Evolutionary conservation across 2,113 vertebrate genomes (phyloP).

Genomic region (Puffinus mauretanicus): DNA sequence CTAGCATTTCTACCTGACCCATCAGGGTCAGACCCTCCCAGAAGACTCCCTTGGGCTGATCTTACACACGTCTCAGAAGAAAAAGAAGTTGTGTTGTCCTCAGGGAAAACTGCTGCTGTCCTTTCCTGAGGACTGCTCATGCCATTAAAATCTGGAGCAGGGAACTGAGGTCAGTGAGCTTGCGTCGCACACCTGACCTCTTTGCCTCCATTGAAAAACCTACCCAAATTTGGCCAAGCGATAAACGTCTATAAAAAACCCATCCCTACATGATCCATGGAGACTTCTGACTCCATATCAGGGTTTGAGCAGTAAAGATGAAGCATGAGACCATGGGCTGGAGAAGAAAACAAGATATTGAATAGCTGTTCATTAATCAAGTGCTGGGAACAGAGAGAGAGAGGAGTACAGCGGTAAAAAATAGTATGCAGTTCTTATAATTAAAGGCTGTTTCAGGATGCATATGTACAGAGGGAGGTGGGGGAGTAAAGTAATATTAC

Average conservation of each 20-base stretch:
- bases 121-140: background rate
- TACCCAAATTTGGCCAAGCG: background rate
- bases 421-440: background rate
- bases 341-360: slow-evolving; percentile 27
- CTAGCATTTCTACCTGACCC: background rate
- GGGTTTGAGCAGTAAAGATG: background rate
- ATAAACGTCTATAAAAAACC: background rate
- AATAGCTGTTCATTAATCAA: slow-evolving; percentile 36
- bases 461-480: background rate
- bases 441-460: slow-evolving; percentile 1
- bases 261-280: background rate
- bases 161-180: background rate
- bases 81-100: background rate
- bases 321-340: background rate
- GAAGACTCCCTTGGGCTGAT: background rate
- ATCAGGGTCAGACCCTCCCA: background rate
- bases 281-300: slow-evolving; percentile 5
- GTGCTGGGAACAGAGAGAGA: background rate
- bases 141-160: background rate
- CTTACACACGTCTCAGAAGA: background rate
- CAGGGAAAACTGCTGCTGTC: background rate
- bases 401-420: background rate
- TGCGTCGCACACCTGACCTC: background rate
- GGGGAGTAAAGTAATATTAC: background rate
- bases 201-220: background rate